Base-by-base conservation (phyloP, 1,140 invertebrate species). In the Spodoptera frugiperda region DNA sequence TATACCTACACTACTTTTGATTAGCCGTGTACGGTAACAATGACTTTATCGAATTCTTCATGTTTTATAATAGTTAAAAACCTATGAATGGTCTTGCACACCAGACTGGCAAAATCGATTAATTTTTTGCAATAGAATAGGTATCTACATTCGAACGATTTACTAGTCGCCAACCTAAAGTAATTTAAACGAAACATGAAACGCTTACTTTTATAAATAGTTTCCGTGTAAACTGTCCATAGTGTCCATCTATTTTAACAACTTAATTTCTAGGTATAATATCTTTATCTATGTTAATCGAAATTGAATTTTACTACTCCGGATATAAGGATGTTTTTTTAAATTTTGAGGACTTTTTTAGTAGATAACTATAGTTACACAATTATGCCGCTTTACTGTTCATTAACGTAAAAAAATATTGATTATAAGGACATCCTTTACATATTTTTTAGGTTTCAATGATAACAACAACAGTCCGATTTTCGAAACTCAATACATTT, bases 61-160 rank as follows among this genome's bases (percentile, higher is more conserved):
- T 70, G 63, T 54, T 65, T 59, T 25, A 67, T 30, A 39, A 63
- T 54, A 39, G 76, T 72, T 77, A 72, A 61, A 71, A 70, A 54
- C 73, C 74, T 78, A 78, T 77, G 78, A 73, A 79, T 78, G 73
- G 30, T 74, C 12, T 33, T 33, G 30, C 54, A 78, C 55, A 79
- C 63, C 83, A 84, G 83, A 82, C 81, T 48, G 54, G 68, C 81
- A 82, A 82, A 84, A 84, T 53, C 74, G 53, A 76, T 84, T 77
- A 59, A 55, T 79, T 83, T 84, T 84, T 85, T 82, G 76, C 51
- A 39, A 48, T 39, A 10, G 33, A 39, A 1, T 39, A 6, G 33
- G 33, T 39, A 6, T 8, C 6, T 39, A 76, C 71, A 80, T 81
- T 84, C 61, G 51, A 67, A 44, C 77, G 51, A 76, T 79, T 79